A percentile compares a stretch with the other conserved stretches of the same genome.
Evolutionary conservation across 2,888 invertebrate genomes (phyloP).

Genomic region (Xestia c-nigrum): DNA sequence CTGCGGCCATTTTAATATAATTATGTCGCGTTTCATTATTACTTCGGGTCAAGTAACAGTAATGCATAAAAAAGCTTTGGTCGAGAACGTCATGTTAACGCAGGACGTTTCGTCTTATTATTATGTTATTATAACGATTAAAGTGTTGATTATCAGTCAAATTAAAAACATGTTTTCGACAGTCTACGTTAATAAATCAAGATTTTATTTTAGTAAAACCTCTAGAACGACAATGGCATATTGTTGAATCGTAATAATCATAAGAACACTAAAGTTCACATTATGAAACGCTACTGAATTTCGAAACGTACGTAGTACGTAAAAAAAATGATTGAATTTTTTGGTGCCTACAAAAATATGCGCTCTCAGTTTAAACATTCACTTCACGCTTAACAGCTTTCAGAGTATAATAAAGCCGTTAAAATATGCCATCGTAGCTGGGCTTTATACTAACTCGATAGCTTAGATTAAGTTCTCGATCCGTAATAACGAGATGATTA

Average conservation of each 20-base stretch:
- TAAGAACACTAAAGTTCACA: background rate
- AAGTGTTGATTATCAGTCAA: background rate
- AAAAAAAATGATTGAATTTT: background rate
- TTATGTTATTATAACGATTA: background rate
- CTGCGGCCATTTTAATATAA: conserved; percentile 2
- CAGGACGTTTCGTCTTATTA: background rate
- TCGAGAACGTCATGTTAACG: background rate
- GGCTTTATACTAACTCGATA: conserved; percentile 32
- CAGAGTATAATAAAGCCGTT: conserved; percentile 37
- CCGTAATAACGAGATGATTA: conserved; percentile 52
- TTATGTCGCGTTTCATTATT: conserved; percentile 10
- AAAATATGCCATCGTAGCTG: conserved; percentile 45
- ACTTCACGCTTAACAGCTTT: conserved; percentile 33
- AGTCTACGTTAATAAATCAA: background rate
- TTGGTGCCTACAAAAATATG: background rate
- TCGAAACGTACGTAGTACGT: background rate
- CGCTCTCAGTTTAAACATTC: conserved; percentile 31
- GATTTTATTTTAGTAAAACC: background rate
- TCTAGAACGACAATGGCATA: background rate
- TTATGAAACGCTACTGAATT: background rate
- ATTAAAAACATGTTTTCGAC: background rate
- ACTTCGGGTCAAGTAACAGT: background rate
- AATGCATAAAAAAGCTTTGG: background rate
- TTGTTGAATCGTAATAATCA: background rate
- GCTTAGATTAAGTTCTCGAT: conserved; percentile 48